Percentiles rank a stretch among this genome's conserved stretches.
Evolutionary conservation across 2,113 vertebrate genomes (phyloP).

Genomic region (Chaetops frenatus): DNA sequence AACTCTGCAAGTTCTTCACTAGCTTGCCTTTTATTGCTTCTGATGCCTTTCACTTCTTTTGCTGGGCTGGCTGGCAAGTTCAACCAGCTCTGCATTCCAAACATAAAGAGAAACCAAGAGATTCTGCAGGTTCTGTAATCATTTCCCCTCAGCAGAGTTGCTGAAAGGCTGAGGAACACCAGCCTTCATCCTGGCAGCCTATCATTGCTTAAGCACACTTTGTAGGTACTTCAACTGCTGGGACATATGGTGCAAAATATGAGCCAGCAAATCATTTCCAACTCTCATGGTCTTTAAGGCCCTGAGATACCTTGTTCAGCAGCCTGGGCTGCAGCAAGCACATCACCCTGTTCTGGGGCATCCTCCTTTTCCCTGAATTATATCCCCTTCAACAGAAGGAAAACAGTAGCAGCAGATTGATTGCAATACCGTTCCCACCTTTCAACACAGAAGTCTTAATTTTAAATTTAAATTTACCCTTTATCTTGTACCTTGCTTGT

Average conservation of each 20-base stretch:
- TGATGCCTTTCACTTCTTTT: not conserved
- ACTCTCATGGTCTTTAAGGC: not conserved
- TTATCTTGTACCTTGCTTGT: not conserved
- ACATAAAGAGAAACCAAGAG: not conserved
- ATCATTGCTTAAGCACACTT: not conserved
- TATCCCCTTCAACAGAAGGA: not conserved
- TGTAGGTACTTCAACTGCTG: not conserved
- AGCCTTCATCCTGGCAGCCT: not conserved
- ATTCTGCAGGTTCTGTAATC: not conserved
- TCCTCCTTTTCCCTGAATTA: not conserved
- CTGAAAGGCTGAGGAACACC: slow-evolving; percentile 7
- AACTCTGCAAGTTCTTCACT: not conserved
- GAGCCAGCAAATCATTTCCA: not conserved
- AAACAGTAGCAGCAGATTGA: slow-evolving; percentile 9
- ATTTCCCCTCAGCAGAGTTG: not conserved
- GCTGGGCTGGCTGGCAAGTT: not conserved
- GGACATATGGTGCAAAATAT: slow-evolving; percentile 21
- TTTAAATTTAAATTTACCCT: slow-evolving; percentile 7
- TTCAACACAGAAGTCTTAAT: not conserved
- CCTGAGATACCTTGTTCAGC: fast-evolving
- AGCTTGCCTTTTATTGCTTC: not conserved
- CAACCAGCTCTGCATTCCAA: not conserved
- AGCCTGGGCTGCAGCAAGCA: not conserved
- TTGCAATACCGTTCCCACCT: not conserved
- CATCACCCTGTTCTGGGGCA: not conserved